Conservation (phyloP, 2,113 vertebrate genomes). For the Daphoenositta chrysoptera region DNA sequence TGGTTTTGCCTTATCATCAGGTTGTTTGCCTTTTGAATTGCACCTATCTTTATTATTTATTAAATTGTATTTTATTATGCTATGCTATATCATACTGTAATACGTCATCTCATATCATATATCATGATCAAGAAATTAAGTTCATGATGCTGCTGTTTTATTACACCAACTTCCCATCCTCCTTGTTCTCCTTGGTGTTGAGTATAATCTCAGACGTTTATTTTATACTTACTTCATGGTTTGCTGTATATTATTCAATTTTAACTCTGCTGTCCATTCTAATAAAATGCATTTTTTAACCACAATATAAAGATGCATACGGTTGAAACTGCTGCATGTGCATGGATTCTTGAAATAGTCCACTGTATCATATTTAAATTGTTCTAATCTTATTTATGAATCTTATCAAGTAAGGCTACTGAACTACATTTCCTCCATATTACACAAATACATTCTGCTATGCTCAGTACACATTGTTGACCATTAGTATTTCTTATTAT, state of each 20-base stretch:
- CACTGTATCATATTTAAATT: neutral
- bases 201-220: neutral
- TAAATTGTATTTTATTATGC: neutral
- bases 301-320: neutral
- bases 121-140: neutral
- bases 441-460: neutral
- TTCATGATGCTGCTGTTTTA: neutral
- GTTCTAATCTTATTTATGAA: neutral
- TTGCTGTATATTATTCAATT: neutral
- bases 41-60: neutral
- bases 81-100: neutral
- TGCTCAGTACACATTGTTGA: neutral
- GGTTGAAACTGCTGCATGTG: neutral
- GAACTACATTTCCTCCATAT: neutral
- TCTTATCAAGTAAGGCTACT: neutral
- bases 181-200: neutral
- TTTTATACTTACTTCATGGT: neutral
- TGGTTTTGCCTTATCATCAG: neutral
- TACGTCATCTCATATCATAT: neutral
- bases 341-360: neutral
- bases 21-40: neutral
- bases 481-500: neutral
- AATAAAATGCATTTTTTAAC: neutral
- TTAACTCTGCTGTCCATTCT: neutral
- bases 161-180: neutral